These are phyloP conservation scores for Andricus quercusramuli DNA, from an alignment of 2,888 invertebrate genomes.

Conservation along the genomic window DNA sequence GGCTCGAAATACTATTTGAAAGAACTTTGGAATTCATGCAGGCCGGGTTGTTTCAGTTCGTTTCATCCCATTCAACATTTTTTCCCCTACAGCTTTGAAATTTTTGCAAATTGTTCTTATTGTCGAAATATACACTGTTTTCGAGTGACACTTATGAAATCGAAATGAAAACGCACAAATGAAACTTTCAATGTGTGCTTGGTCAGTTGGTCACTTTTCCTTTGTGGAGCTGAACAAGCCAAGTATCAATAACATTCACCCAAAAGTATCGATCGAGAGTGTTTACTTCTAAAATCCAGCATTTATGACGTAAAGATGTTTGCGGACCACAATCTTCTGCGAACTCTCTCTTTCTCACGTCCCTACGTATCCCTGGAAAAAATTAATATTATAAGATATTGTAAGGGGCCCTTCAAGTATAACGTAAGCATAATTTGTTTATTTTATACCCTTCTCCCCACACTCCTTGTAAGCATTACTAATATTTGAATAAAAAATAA, in stretches of 20 bases:
- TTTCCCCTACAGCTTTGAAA: background rate
- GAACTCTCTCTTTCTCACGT: constrained; percentile 72
- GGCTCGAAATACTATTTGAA: background rate
- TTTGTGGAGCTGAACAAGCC: constrained; percentile 7
- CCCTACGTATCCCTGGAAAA: constrained; percentile 76
- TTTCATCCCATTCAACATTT: background rate
- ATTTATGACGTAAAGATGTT: constrained; percentile 71
- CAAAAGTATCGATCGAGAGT: background rate
- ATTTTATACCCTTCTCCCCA: no score
- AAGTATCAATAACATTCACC: constrained; percentile 12
- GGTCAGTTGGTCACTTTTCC: constrained; percentile 4
- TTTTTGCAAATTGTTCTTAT: constrained; percentile 17
- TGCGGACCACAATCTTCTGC: constrained; percentile 74
- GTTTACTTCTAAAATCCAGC: constrained; percentile 14
- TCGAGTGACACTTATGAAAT: background rate
- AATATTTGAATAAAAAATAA: no score
- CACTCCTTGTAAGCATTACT: no score
- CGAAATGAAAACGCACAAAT: background rate
- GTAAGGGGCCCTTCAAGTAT: no score
- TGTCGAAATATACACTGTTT: constrained; percentile 28
- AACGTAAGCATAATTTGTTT: no score
- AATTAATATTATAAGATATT: constrained; percentile 3
- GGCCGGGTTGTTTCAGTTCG: background rate
- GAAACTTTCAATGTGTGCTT: background rate
- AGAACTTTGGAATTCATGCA: constrained; percentile 14